A percentile compares a stretch with the other conserved stretches of the same genome.
phyloP scores from a whole-genome alignment of 2,888 invertebrate genomes.

The Drosophila barbarae region DNA sequence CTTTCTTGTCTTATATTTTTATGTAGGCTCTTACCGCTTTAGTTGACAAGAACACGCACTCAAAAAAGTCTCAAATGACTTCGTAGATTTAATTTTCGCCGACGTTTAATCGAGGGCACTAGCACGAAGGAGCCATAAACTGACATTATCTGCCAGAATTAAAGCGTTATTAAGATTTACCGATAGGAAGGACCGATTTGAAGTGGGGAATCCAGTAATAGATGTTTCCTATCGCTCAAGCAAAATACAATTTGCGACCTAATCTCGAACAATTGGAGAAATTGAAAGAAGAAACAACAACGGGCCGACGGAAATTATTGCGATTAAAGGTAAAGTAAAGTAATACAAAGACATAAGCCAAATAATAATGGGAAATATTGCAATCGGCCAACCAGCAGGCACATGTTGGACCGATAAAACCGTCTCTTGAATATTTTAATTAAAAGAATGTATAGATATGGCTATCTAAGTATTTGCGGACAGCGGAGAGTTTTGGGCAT shows the following conservation, averaged over 20 bases:
- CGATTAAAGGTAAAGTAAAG: constrained; percentile 20
- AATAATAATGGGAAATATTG: constrained; percentile 29
- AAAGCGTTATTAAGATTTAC: constrained; percentile 30
- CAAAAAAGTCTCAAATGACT: constrained; percentile 13
- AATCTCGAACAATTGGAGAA: constrained; percentile 15
- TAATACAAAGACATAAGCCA: constrained; percentile 15
- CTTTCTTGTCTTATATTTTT: no score
- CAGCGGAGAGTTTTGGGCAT: neutral
- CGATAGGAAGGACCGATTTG: constrained; percentile 29
- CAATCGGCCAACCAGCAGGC: constrained; percentile 8
- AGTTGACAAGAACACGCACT: no score
- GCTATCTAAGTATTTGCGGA: constrained; percentile 14
- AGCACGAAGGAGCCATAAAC: constrained; percentile 20
- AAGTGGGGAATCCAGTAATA: constrained; percentile 45
- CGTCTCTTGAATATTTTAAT: constrained; percentile 40
- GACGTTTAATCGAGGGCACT: constrained; percentile 22
- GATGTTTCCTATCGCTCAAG: constrained; percentile 32
- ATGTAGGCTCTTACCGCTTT: neutral
- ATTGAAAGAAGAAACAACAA: neutral
- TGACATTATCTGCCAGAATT: constrained; percentile 53
- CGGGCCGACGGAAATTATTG: constrained; percentile 11
- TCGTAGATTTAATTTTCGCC: constrained; percentile 1
- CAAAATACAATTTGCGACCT: constrained; percentile 20
- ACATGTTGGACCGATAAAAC: constrained; percentile 25
- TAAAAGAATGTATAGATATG: constrained; percentile 30